Evolutionary conservation across 1,140 invertebrate genomes (phyloP).

Genomic region (Copidosoma floridanum): DNA sequence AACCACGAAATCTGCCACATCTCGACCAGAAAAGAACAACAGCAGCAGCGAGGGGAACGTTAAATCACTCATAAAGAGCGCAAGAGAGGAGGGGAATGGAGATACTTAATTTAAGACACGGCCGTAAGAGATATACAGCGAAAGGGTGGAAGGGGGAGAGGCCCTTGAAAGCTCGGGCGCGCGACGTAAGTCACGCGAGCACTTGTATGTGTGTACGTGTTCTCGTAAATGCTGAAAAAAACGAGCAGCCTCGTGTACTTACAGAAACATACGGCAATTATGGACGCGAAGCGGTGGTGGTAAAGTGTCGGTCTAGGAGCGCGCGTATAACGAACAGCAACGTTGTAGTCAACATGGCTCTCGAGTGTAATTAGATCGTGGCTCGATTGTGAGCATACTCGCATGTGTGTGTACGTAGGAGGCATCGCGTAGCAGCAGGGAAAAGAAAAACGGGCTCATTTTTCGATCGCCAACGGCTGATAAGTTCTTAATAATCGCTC

Average conservation of each 20-base stretch:
- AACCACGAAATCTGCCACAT: too few relatives aligned
- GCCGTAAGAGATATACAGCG: too few relatives aligned
- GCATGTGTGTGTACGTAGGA: background rate
- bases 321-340: too few relatives aligned
- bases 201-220: too few relatives aligned
- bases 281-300: background rate
- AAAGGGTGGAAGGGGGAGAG: background rate
- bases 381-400: background rate
- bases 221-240: too few relatives aligned
- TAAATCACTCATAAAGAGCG: constrained; percentile 6
- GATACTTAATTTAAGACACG: too few relatives aligned
- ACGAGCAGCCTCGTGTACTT: background rate
- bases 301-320: too few relatives aligned
- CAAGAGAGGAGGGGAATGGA: background rate
- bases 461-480: background rate
- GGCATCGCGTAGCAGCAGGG: background rate
- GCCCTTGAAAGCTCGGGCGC: background rate
- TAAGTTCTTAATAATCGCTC: constrained; percentile 16
- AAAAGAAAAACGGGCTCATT: background rate
- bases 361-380: constrained; percentile 11
- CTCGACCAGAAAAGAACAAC: too few relatives aligned
- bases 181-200: constrained; percentile 10
- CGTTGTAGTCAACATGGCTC: too few relatives aligned
- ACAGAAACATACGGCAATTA: constrained; percentile 6
- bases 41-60: background rate